Conservation (phyloP, 1,140 invertebrate species). For the Uloborus diversus region DNA sequence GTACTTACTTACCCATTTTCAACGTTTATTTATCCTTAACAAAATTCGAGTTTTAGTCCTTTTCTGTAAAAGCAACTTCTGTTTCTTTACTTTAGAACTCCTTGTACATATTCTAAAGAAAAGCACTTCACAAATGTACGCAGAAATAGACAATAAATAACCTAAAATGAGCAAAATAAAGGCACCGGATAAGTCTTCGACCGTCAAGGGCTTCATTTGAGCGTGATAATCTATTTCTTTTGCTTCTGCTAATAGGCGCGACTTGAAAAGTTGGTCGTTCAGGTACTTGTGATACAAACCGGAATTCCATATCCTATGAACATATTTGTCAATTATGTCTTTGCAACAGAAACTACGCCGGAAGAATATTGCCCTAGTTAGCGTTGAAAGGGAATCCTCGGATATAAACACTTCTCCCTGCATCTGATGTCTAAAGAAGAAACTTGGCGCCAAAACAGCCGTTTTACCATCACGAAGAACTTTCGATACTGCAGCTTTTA, state of each 20-base stretch:
- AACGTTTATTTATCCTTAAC: too few species aligned
- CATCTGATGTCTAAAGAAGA: not conserved
- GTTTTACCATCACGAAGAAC: not conserved
- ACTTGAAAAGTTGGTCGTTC: not conserved
- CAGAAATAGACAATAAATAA: not conserved
- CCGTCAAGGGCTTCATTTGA: not conserved
- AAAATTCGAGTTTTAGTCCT: too few species aligned
- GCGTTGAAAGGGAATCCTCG: not conserved
- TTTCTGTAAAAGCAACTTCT: too few species aligned
- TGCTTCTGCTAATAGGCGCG: not conserved
- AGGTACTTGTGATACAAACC: constrained; percentile 9
- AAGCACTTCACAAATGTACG: not conserved
- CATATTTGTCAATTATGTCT: not conserved
- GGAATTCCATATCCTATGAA: not conserved
- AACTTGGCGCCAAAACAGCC: not conserved
- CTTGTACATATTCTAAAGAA: too few species aligned
- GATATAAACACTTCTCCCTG: not conserved
- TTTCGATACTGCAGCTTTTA: not conserved
- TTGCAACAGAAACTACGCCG: not conserved
- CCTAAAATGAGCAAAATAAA: not conserved
- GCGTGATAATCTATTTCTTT: not conserved
- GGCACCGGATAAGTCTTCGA: not conserved
- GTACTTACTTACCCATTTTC: too few species aligned
- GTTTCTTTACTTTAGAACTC: too few species aligned
- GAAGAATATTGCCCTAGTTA: constrained; percentile 6